Base-by-base conservation (phyloP, 2,888 invertebrate genomes). In the Latheticus oryzae region DNA sequence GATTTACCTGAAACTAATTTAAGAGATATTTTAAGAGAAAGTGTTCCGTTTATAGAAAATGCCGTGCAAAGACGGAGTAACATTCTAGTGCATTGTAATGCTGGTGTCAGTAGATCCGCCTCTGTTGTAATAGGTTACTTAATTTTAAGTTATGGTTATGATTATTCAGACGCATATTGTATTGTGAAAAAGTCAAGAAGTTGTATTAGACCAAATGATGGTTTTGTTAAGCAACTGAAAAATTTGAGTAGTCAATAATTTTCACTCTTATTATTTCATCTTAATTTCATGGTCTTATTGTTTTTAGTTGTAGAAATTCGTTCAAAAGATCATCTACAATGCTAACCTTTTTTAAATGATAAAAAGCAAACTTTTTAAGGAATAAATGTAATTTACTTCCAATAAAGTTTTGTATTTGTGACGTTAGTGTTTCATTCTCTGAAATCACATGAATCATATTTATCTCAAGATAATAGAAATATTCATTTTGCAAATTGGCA, bases 31-130 rank as follows among this genome's bases (percentile, higher is more conserved):
- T 73, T 91, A 24, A 69, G 76, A 5, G 76, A 80, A 5, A 84
- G 88, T 67, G 80, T 88, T 53, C 74, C 79, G 1, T 89, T 89
- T 68, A 87, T 95, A 37, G 80, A 85, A n/a, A 61, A 76, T 23
- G 83, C 82, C 11, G 73, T 84, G 5, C 65, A 74, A n/a, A 67
- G 9, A 26, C 33, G 66, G 1, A 55, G 56, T 47, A 74, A 71
- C 35, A 81, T 94, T 42, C 80, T 94, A 61, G 86, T 96, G 1
- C 95, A 96, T 78, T 96, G 96, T 73, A 96, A 95, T 77, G 95
- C 95, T 0, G 96, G 96, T 0, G 88, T 95, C 0, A 96, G 95
- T 0, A 82, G 96, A 5, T 90, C 95, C 1, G 84, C 93, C 0
- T 84, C 89, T 57, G 81, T 95, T 12, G 85, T 89, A 0, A 89